Evolutionary conservation across 2,888 invertebrate genomes (phyloP).

Genomic region (Rutpela maculata): DNA sequence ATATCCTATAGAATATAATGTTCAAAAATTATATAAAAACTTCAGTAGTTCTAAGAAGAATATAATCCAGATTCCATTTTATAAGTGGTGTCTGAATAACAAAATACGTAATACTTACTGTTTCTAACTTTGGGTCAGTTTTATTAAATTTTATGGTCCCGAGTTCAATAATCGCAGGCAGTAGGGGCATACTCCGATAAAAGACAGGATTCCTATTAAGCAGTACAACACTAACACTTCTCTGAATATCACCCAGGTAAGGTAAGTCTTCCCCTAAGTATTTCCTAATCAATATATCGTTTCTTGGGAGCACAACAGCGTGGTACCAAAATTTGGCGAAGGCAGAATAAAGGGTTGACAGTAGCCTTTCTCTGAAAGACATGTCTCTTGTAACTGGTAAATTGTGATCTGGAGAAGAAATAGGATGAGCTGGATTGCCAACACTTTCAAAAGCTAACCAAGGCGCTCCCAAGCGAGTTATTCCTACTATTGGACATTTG

Average conservation of each 20-base stretch:
- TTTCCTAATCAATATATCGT: constrained; percentile 41
- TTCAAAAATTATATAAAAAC: no score
- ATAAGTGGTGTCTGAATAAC: no score
- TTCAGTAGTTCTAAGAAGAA: no score
- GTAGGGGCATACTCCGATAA: constrained; percentile 46
- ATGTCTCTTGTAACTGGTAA: constrained; percentile 50
- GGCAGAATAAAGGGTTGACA: constrained; percentile 45
- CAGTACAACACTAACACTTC: constrained; percentile 53
- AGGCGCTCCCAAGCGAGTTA: constrained; percentile 59
- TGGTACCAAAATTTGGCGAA: constrained; percentile 45
- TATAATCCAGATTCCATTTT: no score
- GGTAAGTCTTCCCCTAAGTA: constrained; percentile 61
- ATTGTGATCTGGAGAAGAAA: constrained; percentile 53
- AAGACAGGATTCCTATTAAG: constrained; percentile 53
- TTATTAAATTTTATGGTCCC: constrained; percentile 4
- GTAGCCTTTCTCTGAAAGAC: constrained; percentile 48
- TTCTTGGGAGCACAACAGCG: constrained; percentile 45
- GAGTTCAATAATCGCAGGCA: constrained; percentile 50
- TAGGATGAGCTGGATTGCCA: constrained; percentile 55
- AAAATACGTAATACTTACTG: constrained; percentile 38
- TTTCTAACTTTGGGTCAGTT: constrained; percentile 30
- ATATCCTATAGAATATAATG: no score
- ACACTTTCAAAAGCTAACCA: constrained; percentile 50
- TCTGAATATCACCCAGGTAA: constrained; percentile 54
- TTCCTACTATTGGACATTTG: constrained; percentile 65